Conservation (phyloP, 2,888 invertebrate genomes). For the Gymnosoma rotundatum region DNA sequence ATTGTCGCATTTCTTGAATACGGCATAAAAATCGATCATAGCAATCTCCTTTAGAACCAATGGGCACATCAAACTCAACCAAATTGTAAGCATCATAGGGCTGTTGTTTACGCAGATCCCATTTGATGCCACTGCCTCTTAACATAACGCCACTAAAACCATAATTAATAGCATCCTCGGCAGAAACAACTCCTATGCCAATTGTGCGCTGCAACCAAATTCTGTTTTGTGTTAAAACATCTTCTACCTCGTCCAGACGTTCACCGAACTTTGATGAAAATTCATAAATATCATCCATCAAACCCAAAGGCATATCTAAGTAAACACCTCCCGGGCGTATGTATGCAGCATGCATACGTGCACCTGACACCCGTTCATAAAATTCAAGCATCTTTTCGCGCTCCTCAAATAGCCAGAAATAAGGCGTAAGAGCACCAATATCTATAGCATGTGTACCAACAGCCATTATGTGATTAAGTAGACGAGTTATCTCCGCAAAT, state of each 20-base stretch:
- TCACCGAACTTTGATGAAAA: constrained; percentile 86
- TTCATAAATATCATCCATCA: constrained; percentile 90
- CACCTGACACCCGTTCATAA: constrained; percentile 91
- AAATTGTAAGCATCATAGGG: constrained; percentile 93
- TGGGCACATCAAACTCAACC: constrained; percentile 91
- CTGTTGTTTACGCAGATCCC: constrained; percentile 91
- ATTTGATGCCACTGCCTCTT: constrained; percentile 91
- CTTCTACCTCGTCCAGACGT: constrained; percentile 93
- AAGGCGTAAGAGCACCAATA: constrained; percentile 93
- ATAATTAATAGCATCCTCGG: constrained; percentile 89
- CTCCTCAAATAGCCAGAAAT: constrained; percentile 96
- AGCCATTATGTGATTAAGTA: constrained; percentile 91
- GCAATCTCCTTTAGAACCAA: constrained; percentile 92
- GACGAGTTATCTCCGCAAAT: constrained; percentile 89
- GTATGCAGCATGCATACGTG: constrained; percentile 92
- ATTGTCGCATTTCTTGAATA: constrained; percentile 89
- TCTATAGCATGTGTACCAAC: constrained; percentile 90
- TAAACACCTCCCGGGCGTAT: constrained; percentile 92
- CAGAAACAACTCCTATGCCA: constrained; percentile 88
- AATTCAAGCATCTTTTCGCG: constrained; percentile 93
- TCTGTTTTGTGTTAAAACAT: constrained; percentile 89
- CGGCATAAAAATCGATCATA: constrained; percentile 91
- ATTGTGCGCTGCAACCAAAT: constrained; percentile 88
- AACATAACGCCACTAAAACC: constrained; percentile 91
- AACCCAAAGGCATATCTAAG: constrained; percentile 88